Evolutionary conservation across 2,888 invertebrate genomes (phyloP), one percentile per base, ranked within the genome.

Genomic region (Sesia bembeciformis): DNA sequence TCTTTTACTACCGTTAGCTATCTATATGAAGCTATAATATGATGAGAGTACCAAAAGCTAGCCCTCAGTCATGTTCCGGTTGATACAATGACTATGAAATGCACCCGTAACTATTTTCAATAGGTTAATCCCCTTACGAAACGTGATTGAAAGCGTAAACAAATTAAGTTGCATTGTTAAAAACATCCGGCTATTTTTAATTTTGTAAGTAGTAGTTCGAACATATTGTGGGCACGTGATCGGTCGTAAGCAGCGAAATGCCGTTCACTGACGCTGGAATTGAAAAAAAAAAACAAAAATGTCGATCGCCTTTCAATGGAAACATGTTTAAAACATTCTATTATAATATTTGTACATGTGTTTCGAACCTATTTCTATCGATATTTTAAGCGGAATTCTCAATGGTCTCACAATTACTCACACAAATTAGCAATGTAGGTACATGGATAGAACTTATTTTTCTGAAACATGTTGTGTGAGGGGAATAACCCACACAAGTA

Each of bases 81-180:
- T 46, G 4, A n/a, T 46, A 46, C n/a, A 46, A 8, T 46, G 46
- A 46, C 7, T 46, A 46, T 23, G n/a, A 46, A 46, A 5, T n/a
- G 46, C 4, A 23, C 23, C 46, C 46, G 39, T 50, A 7, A 50
- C 7, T 39, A 39, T 50, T 50, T 54, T 54, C 46, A 50, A 53
- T 46, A 54, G 56, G 46, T 51, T 23, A 53, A 52, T 55, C 54
- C 59, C 49, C 50, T 50, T 46, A 53, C 49, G 52, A 57, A 56
- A 60, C 63, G 60, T 61, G 58, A 59, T 61, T 53, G 67, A 69
- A 69, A 68, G 70, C 66, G 68, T 67, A 68, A 65, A 68, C 68
- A 66, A 68, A 65, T 62, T 61, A 61, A 39, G 50, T 50, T 50
- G 55, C 57, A 60, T 56, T 52, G 59, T 59, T 58, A 40, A 56